Percentiles rank a stretch among this genome's conserved stretches.
Evolutionary conservation across 2,888 invertebrate genomes (phyloP).

Genomic region (Salticus scenicus): DNA sequence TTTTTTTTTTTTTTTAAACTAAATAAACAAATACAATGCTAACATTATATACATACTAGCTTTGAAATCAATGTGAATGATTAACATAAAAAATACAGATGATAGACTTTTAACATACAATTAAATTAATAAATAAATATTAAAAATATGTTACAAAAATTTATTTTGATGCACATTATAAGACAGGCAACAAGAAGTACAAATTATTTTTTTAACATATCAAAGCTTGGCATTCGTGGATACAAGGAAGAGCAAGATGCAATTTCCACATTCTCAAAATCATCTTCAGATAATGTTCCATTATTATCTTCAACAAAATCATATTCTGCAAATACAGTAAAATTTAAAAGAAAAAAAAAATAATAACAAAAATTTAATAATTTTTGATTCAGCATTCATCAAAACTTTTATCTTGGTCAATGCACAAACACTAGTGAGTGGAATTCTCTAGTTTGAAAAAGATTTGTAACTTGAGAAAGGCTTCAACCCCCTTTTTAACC

Average conservation of each 20-base stretch:
- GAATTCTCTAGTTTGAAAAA: no score
- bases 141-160: not conserved
- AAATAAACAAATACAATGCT: no score
- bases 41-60: no score
- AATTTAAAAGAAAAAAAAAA: not conserved
- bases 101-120: no score
- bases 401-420: no score
- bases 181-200: not conserved
- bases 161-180: not conserved
- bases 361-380: not conserved
- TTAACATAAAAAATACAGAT: no score
- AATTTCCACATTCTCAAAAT: slow-evolving; percentile 56
- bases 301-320: slow-evolving; percentile 45
- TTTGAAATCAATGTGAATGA: no score
- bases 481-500: no score
- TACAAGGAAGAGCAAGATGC: slow-evolving; percentile 3
- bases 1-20: no score
- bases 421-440: no score
- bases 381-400: no score
- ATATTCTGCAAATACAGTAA: slow-evolving; percentile 43
- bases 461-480: no score
- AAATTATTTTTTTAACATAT: not conserved
- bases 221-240: not conserved
- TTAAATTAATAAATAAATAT: not conserved
- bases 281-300: slow-evolving; percentile 54